Evolutionary conservation across 2,797 vertebrate genomes (phyloP).

Genomic region (Kryptolebias ocellatus): DNA sequence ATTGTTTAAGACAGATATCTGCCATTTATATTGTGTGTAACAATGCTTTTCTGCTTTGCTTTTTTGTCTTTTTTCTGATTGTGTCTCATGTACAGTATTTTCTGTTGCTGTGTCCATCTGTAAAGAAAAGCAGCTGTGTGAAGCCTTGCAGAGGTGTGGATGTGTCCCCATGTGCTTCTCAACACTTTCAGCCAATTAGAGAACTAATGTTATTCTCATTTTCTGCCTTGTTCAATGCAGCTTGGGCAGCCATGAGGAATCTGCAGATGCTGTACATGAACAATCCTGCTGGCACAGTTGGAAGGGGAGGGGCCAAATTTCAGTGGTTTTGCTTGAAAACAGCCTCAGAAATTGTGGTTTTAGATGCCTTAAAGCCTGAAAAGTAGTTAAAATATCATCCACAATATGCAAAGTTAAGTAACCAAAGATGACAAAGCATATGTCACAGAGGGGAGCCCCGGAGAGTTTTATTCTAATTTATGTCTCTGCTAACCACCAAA

Average conservation of each 20-base stretch:
- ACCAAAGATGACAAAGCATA: neutral
- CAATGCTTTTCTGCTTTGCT: neutral
- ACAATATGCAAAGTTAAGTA: neutral
- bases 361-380: neutral
- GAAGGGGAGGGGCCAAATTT: neutral
- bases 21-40: neutral
- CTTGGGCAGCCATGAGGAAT: neutral
- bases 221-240: neutral
- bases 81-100: neutral
- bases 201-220: neutral
- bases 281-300: neutral
- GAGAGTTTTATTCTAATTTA: neutral
- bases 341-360: neutral
- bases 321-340: neutral
- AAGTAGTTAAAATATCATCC: neutral
- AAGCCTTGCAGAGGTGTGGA: neutral
- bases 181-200: neutral
- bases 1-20: neutral
- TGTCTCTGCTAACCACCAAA: neutral
- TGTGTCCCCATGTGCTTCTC: neutral
- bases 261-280: neutral
- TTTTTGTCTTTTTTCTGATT: neutral
- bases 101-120: neutral
- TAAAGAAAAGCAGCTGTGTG: neutral
- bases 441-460: neutral